Percentiles rank a stretch among this genome's conserved stretches.
These are phyloP conservation scores for Hydrozoanthus gracilis DNA, from an alignment of 92 coral and sea anemone genomes.

Conservation along the genomic window DNA sequence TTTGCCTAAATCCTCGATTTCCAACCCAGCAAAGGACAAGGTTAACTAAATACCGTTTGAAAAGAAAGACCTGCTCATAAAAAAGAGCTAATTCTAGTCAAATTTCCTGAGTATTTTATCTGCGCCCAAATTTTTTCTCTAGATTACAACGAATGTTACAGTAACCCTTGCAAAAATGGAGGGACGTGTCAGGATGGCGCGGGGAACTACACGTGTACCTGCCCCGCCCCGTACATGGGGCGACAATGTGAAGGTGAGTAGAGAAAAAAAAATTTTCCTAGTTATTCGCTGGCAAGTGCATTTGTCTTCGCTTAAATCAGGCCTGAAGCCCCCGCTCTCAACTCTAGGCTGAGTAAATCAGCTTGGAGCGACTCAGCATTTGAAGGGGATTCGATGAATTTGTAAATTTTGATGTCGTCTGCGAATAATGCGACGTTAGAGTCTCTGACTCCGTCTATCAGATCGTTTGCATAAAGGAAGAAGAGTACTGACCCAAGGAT, in stretches of 20 bases:
- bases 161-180: slow-evolving; percentile 25
- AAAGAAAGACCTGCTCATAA: too few relatives aligned
- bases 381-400: not conserved
- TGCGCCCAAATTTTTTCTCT: not conserved
- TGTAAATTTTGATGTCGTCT: slow-evolving; percentile 9
- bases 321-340: not conserved
- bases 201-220: slow-evolving; percentile 43
- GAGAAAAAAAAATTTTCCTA: not conserved
- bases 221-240: slow-evolving; percentile 29
- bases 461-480: not conserved
- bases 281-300: slow-evolving; percentile 12
- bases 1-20: too few relatives aligned
- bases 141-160: slow-evolving; percentile 36
- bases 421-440: slow-evolving; percentile 12
- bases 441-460: not conserved
- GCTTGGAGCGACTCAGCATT: not conserved
- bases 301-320: slow-evolving; percentile 12
- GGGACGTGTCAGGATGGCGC: slow-evolving; percentile 21
- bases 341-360: not conserved
- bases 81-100: too few relatives aligned
- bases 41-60: too few relatives aligned
- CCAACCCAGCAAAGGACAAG: too few relatives aligned
- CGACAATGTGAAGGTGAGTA: slow-evolving; percentile 25
- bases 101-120: too few relatives aligned
- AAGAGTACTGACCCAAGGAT: not conserved